Evolutionary conservation across 1,140 invertebrate genomes (phyloP), one percentile per base, ranked within the genome.

Genomic region (Hylaeus anthracinus): DNA sequence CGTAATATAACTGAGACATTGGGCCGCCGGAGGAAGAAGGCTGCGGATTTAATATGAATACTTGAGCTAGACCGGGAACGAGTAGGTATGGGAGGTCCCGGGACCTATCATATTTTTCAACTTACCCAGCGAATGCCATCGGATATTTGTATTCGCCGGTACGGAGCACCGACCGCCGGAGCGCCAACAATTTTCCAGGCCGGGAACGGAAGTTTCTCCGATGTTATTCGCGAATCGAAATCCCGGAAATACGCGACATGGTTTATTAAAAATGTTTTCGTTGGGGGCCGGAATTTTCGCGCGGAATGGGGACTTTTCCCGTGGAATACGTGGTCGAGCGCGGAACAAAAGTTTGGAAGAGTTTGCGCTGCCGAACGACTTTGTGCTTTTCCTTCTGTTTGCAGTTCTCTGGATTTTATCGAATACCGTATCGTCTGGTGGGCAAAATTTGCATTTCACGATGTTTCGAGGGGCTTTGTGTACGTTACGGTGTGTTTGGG

Each of bases 1-100:
- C 61, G 84, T 85, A 86, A 86, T 86, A 86, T 85, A 81, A 85
- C 79, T 51, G 73, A 85, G 83, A 85, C 84, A 86, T 76, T 66
- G 83, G 70, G 51, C 70, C 51, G 5, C 4, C 1, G 43, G 37
- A 41, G 4, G 63, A 45, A 72, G 63, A 53, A 72, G 48, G 45
- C 70, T 43, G 72, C 65, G 73, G 39, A 66, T 85, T 61, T 61
- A 81, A 77, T 71, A 81, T 79, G 66, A 80, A 85, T 75, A 67
- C 76, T 73, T 53, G 55, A 78, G 53, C 75, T 63, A 73, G 69
- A 86, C 14, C 61, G 55, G 26, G 53, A 74, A 73, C 61, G 61
- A 66, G 66, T 65, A 53, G 75, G 37, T 61, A 78, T 63, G 65
- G 45, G 15, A 48, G 39, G 78, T 53, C 37, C 14, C 15, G 53